Evolutionary conservation across 30 jellyfish, hydroid and myxozoan species (phyloP), one percentile per base, ranked within the genome.

Genomic region (Nemopilema nomurai): DNA sequence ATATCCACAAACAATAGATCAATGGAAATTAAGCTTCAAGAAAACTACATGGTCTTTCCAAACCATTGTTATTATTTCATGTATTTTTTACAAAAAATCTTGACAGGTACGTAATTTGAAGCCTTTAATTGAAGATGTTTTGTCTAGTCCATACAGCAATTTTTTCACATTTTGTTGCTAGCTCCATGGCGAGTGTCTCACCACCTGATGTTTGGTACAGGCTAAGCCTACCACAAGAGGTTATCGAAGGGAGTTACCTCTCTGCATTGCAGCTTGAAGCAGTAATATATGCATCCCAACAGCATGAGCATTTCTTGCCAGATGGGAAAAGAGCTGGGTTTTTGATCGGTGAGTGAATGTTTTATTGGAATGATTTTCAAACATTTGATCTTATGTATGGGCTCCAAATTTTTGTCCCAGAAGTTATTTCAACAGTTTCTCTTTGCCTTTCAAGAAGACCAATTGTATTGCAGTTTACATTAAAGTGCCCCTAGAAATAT

Each of bases 201-300:
- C 98, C 99, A 4, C 99, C 99, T 19, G 99, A 96, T 83, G 96
- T 96, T 25, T 91, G 98, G 97, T 96, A 96, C 87, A 91, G 70
- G n/a, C 71, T 96, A 81, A 62, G 88, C 29, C 62, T 96, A 32
- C 98, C 98, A 31, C 72, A 62, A 53, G 96, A 89, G 30, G 82
- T 92, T 9, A 74, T 93, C 23, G 91, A 71, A 57, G 73, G 90
- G 63, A 79, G 97, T 6, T 65, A 51, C 23, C 93, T 96, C 27
- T 96, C 99, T 22, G 97, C 98, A 18, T 88, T 96, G 41, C 99
- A 96, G 79, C 94, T 96, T 19, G 99, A 96, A 70, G 96, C 99
- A 77, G 90, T 96, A n/a, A 98, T 91, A 26, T 96, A 96, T 80
- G 97, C 99, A 27, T 86, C 97, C 53, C 99, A 96, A 76, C 98